phyloP scores from a whole-genome alignment of 2,113 vertebrate species.

The Paedocypris sp. region DNA sequence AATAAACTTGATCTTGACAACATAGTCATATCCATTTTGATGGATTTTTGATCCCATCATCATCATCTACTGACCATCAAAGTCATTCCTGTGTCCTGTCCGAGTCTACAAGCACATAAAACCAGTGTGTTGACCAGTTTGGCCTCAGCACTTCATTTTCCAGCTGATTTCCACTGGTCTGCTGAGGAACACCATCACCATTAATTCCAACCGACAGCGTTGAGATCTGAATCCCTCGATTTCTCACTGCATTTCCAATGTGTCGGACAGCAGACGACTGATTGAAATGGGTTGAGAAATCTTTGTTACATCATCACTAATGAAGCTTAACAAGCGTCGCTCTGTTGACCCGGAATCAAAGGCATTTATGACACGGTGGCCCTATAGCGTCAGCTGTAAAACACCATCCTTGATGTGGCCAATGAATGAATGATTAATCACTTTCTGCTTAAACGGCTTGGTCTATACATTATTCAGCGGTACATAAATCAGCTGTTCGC shows the following conservation, averaged over 20 bases:
- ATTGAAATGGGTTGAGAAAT: background rate
- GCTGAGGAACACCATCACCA: no score
- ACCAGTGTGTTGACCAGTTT: no score
- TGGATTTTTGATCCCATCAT: no score
- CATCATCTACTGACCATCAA: no score
- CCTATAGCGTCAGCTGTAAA: slow-evolving; percentile 29
- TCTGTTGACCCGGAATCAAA: slow-evolving; percentile 4
- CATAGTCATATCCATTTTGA: no score
- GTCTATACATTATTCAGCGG: slow-evolving; percentile 25
- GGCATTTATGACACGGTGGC: slow-evolving; percentile 6
- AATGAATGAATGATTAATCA: slow-evolving; percentile 34
- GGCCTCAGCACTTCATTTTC: no score
- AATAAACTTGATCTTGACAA: no score
- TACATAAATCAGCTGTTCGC: slow-evolving; percentile 25
- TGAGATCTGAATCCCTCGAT: no score
- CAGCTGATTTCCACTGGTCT: no score
- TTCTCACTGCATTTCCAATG: background rate
- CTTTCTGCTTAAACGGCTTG: slow-evolving; percentile 15
- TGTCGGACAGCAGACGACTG: background rate
- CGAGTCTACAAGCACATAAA: no score
- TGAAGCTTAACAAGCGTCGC: background rate
- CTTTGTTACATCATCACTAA: background rate
- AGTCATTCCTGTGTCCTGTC: no score
- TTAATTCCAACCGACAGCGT: no score
- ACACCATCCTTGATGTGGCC: slow-evolving; percentile 25